Conservation (phyloP, 2,888 invertebrate genomes). For the Lomographa bimaculata region DNA sequence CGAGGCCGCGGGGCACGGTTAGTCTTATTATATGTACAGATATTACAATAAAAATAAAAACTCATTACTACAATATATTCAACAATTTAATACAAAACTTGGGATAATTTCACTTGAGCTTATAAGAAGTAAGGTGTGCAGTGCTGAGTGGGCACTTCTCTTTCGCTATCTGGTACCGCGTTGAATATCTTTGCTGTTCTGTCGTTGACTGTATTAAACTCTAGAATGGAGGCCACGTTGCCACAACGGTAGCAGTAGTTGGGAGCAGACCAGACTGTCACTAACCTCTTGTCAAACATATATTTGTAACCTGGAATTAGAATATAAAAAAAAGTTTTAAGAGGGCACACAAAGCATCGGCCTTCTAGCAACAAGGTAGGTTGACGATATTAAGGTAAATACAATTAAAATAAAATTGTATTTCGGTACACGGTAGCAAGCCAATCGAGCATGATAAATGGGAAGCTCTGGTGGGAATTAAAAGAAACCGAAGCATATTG, state of each 20-base stretch:
- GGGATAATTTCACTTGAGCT: constrained; percentile 58
- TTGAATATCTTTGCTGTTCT: constrained; percentile 94
- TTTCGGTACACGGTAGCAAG: no score
- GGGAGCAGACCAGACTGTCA: constrained; percentile 99
- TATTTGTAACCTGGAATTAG: constrained; percentile 93
- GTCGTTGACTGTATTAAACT: constrained; percentile 91
- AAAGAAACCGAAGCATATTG: no score
- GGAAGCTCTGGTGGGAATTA: no score
- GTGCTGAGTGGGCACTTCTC: constrained; percentile 96
- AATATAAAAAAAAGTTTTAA: not conserved
- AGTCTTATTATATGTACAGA: no score
- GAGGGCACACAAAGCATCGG: no score
- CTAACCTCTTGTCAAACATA: constrained; percentile 98
- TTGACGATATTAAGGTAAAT: no score
- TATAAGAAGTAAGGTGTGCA: constrained; percentile 99
- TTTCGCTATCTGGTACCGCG: constrained; percentile 97
- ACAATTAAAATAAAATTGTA: no score
- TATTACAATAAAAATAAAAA: constrained; percentile 11
- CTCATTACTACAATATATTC: constrained; percentile 38
- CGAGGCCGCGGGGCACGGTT: no score
- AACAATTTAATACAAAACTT: constrained; percentile 69
- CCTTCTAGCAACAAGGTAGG: no score
- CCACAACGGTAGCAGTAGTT: constrained; percentile 99
- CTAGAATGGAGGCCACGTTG: constrained; percentile 98
- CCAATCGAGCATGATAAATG: no score